Evolutionary conservation across 2,113 vertebrate species (phyloP).

Genomic region (Campylomormyrus tamandua): DNA sequence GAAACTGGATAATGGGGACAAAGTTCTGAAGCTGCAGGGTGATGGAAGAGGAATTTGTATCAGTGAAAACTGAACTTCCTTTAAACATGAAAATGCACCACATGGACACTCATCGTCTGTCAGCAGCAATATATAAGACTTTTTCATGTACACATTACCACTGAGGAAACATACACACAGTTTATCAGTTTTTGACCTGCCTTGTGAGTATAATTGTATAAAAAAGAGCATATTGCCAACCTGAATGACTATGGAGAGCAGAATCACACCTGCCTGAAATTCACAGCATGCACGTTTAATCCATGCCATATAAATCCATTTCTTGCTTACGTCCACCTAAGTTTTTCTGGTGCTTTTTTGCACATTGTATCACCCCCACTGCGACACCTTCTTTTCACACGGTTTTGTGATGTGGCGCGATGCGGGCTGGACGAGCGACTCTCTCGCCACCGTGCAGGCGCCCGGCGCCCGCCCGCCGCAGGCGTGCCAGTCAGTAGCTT

Average conservation of each 20-base stretch:
- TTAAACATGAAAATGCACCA: neutral
- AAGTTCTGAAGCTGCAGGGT: neutral
- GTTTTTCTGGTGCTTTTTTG: neutral
- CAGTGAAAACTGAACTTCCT: neutral
- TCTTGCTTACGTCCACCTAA: neutral
- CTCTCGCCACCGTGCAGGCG: neutral
- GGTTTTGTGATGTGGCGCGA: neutral
- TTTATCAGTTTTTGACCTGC: neutral
- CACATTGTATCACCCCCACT: neutral
- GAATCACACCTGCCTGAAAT: neutral
- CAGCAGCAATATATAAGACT: neutral
- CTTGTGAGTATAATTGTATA: neutral
- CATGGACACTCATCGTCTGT: neutral
- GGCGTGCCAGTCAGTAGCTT: neutral
- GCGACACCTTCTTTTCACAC: neutral
- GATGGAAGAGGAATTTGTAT: neutral
- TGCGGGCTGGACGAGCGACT: neutral
- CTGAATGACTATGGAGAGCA: neutral
- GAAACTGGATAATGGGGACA: neutral
- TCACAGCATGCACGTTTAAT: neutral
- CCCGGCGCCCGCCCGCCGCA: neutral
- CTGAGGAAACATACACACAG: neutral
- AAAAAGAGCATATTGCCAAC: neutral
- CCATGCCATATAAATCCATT: neutral
- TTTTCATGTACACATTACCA: neutral